phyloP scores from a whole-genome alignment of 2,888 invertebrate species.

The Cyclophora punctaria region DNA sequence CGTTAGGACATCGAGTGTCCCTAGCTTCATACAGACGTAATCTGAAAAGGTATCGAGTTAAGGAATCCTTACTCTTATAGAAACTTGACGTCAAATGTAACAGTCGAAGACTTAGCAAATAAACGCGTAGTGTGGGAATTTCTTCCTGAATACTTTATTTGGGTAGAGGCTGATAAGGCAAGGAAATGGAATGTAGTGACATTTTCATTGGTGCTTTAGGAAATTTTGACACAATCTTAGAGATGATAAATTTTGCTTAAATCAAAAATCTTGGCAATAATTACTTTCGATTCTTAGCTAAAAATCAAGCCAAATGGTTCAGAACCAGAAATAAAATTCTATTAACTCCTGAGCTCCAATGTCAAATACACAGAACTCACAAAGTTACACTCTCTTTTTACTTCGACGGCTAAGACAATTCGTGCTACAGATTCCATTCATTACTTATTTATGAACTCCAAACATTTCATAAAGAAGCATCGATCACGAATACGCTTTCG shows the following conservation, averaged over 20 bases:
- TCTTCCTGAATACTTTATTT: slow-evolving; percentile 17
- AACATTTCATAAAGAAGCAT: too few species aligned
- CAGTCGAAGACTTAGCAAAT: slow-evolving; percentile 15
- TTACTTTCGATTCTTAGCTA: neutral
- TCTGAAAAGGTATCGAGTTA: slow-evolving; percentile 34
- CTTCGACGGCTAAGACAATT: too few species aligned
- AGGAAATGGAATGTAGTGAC: too few species aligned
- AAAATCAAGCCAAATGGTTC: too few species aligned
- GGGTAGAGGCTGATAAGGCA: too few species aligned
- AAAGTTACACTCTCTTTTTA: too few species aligned
- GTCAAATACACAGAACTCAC: too few species aligned
- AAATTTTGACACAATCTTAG: neutral
- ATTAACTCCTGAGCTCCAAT: too few species aligned
- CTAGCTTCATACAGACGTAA: slow-evolving; percentile 38
- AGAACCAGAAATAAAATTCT: too few species aligned
- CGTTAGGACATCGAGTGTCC: slow-evolving; percentile 24
- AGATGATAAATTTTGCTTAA: neutral
- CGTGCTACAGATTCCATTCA: too few species aligned
- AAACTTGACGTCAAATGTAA: slow-evolving; percentile 10
- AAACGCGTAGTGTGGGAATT: slow-evolving; percentile 10
- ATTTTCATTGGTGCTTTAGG: too few species aligned
- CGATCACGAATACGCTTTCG: slow-evolving; percentile 5
- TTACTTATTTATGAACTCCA: too few species aligned
- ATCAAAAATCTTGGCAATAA: neutral
- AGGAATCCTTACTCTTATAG: slow-evolving; percentile 11